These are phyloP conservation scores for Tenodera sinensis DNA, from an alignment of 2,888 invertebrate genomes.

Conservation along the genomic window DNA sequence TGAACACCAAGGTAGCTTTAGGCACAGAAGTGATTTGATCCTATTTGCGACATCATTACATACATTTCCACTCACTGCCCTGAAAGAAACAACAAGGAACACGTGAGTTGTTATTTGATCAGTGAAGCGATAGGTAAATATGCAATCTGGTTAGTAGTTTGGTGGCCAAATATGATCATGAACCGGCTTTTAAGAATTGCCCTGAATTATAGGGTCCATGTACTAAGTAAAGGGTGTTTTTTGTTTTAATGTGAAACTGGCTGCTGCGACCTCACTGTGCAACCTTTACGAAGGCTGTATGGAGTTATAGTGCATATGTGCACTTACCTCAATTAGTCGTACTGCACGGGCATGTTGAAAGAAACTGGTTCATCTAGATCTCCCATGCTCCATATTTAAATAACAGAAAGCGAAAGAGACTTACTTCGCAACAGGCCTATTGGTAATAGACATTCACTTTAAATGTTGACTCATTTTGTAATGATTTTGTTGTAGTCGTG, in stretches of 20 bases:
- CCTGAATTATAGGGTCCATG: background rate
- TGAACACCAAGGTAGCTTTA: no score
- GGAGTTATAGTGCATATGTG: background rate
- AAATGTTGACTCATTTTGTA: background rate
- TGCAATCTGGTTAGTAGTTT: background rate
- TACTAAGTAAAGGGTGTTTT: background rate
- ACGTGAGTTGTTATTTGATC: no score
- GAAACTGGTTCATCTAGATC: background rate
- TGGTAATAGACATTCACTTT: background rate
- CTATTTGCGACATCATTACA: no score
- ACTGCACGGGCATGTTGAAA: background rate
- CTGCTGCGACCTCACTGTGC: background rate
- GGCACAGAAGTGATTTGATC: no score
- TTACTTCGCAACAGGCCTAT: background rate
- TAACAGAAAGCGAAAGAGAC: background rate
- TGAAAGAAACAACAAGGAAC: no score
- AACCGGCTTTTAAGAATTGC: background rate
- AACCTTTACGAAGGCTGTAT: background rate
- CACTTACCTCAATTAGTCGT: background rate
- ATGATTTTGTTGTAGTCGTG: background rate
- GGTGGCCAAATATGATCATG: background rate
- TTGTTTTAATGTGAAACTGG: background rate
- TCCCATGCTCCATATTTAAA: background rate
- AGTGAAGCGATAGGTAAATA: background rate
- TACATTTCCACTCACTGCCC: no score